These are phyloP conservation scores for Dryas iulia DNA, from an alignment of 1,140 invertebrate species.

Conservation along the genomic window DNA sequence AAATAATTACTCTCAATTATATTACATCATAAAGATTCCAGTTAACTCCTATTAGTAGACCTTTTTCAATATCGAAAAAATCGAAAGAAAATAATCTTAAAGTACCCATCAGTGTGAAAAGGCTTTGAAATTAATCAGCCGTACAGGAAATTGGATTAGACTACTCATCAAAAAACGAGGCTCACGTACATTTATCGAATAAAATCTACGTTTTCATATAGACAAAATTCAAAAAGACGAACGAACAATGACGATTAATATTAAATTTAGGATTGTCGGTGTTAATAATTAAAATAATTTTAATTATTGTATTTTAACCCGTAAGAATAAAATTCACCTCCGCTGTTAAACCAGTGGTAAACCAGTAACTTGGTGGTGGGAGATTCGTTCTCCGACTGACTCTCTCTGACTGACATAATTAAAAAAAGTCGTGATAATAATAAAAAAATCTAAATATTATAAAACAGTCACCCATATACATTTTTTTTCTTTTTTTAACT, in stretches of 20 bases:
- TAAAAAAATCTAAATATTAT: too few species aligned
- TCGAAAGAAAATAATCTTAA: background rate
- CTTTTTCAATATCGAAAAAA: background rate
- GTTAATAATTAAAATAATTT: background rate
- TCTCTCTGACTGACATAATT: too few species aligned
- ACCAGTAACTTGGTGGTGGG: too few species aligned
- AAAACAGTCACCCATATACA: too few species aligned
- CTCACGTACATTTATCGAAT: conserved; percentile 11
- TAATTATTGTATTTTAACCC: background rate
- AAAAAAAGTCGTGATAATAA: too few species aligned
- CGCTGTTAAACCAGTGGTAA: too few species aligned
- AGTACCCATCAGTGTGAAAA: background rate
- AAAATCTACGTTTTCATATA: conserved; percentile 19
- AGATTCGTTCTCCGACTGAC: too few species aligned
- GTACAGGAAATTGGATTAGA: conserved; percentile 23
- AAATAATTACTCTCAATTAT: too few species aligned
- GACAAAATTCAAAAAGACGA: conserved; percentile 21
- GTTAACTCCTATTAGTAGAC: background rate
- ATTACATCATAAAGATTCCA: too few species aligned
- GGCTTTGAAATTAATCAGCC: conserved; percentile 16
- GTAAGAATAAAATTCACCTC: background rate
- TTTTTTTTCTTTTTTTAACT: too few species aligned
- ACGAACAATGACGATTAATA: conserved; percentile 19
- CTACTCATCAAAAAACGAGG: conserved; percentile 17
- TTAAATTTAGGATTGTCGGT: conserved; percentile 4